A percentile compares a stretch with the other conserved stretches of the same genome.
These are phyloP conservation scores for Syrmaticus mikado DNA, from an alignment of 2,113 vertebrate genomes.

Conservation along the genomic window DNA sequence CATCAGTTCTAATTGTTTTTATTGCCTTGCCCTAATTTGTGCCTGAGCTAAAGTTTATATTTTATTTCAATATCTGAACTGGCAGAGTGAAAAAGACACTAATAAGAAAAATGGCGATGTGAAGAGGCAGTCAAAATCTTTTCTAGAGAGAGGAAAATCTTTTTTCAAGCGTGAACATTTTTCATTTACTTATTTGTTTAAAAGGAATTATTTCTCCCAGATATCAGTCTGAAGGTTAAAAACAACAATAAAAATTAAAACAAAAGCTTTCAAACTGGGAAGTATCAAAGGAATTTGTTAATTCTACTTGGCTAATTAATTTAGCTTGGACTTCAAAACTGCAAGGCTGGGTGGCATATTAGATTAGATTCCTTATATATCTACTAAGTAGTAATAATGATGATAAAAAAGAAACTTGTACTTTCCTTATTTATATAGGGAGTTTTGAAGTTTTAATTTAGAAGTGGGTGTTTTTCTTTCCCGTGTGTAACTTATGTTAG, in stretches of 20 bases:
- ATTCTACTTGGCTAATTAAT: slow-evolving; percentile 41
- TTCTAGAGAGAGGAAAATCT: not conserved
- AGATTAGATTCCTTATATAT: not conserved
- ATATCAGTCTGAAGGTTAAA: not conserved
- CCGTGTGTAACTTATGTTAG: not conserved
- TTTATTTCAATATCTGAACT: not conserved
- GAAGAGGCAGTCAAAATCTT: not conserved
- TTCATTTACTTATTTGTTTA: not conserved
- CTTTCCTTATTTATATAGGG: not conserved
- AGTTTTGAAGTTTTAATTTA: slow-evolving; percentile 13
- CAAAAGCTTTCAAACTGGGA: not conserved
- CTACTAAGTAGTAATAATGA: not conserved
- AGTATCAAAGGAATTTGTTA: slow-evolving; percentile 34
- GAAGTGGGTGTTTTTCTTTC: not conserved
- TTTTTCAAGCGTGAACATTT: not conserved
- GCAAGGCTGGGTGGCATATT: not conserved
- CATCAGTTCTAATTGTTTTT: not conserved
- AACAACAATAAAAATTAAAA: not conserved
- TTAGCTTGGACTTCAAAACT: slow-evolving; percentile 17
- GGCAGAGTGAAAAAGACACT: not conserved
- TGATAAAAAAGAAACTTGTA: not conserved
- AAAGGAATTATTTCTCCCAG: not conserved
- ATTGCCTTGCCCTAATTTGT: not conserved
- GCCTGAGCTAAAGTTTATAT: not conserved
- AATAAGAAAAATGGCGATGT: not conserved